phyloP scores from a whole-genome alignment of 37 sponge, comb jelly and placozoan species.

The Oscarella lobularis region DNA sequence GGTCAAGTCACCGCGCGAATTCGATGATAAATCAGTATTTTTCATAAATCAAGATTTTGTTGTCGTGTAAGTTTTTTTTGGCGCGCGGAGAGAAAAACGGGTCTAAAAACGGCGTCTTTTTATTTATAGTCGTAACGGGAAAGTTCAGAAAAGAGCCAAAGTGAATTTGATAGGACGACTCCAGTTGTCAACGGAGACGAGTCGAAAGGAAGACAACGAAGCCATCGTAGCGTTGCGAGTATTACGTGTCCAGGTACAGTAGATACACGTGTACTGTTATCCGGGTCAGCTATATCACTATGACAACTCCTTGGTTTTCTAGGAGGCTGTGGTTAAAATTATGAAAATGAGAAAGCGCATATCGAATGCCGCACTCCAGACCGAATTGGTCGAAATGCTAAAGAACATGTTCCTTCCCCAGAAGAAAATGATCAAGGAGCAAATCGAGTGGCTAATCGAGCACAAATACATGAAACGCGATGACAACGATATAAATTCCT shows the following conservation, averaged over 20 bases:
- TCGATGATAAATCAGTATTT: constrained; percentile 32
- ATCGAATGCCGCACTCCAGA: constrained; percentile 72
- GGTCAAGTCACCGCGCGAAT: constrained; percentile 42
- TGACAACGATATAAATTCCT: constrained; percentile 61
- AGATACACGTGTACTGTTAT: no score
- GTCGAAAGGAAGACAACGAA: constrained; percentile 77
- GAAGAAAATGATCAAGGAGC: constrained; percentile 94
- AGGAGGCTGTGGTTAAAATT: constrained; percentile 93
- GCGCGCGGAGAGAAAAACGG: not conserved
- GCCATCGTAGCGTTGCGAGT: constrained; percentile 69
- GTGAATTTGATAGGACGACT: constrained; percentile 78
- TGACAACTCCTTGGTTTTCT: not conserved
- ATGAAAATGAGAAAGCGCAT: constrained; percentile 88
- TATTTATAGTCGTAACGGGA: constrained; percentile 48
- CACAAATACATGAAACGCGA: constrained; percentile 88
- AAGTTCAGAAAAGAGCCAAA: constrained; percentile 78
- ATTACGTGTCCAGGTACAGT: constrained; percentile 76
- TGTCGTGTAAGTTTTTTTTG: constrained; percentile 45
- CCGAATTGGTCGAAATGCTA: constrained; percentile 82
- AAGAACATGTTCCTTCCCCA: constrained; percentile 95
- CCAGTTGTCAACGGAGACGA: constrained; percentile 82
- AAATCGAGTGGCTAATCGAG: constrained; percentile 91
- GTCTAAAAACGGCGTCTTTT: not conserved
- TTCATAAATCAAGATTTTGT: constrained; percentile 76
- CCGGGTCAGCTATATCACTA: not conserved